Evolutionary conservation across 2,113 vertebrate species (phyloP).

Genomic region (Vimba vimba): DNA sequence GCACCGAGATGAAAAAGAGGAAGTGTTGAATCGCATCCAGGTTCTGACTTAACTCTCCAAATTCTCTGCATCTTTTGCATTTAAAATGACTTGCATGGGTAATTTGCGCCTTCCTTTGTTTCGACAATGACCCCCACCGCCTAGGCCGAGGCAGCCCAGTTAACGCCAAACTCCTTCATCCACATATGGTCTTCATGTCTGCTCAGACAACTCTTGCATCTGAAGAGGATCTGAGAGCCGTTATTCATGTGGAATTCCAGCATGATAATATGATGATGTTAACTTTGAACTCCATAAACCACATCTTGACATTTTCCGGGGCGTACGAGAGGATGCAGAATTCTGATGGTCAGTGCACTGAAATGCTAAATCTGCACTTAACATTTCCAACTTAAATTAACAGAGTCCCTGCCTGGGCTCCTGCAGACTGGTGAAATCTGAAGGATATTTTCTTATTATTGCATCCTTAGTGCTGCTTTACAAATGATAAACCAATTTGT

Average conservation of each 20-base stretch:
- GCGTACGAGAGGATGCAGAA: constrained; percentile 33
- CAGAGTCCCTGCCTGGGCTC: constrained; percentile 3
- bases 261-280: constrained; percentile 14
- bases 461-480: background rate
- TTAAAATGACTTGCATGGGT: constrained; percentile 37
- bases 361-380: constrained; percentile 53
- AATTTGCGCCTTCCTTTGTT: background rate
- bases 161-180: background rate
- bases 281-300: constrained; percentile 21
- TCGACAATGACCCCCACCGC: background rate
- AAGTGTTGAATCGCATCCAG: constrained; percentile 60
- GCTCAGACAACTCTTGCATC: background rate
- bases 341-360: constrained; percentile 40
- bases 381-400: constrained; percentile 47
- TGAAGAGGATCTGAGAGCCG: background rate
- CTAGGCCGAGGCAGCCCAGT: background rate
- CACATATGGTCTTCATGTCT: background rate
- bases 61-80: constrained; percentile 37
- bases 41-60: constrained; percentile 43
- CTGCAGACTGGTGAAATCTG: constrained; percentile 41
- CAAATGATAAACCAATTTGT: background rate
- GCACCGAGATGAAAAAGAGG: constrained; percentile 62
- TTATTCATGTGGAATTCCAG: constrained; percentile 13
- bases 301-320: constrained; percentile 53
- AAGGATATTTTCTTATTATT: background rate